Evolutionary conservation across 2,888 invertebrate species (phyloP), one percentile per base, ranked within the genome.

Genomic region (Tuta absoluta): DNA sequence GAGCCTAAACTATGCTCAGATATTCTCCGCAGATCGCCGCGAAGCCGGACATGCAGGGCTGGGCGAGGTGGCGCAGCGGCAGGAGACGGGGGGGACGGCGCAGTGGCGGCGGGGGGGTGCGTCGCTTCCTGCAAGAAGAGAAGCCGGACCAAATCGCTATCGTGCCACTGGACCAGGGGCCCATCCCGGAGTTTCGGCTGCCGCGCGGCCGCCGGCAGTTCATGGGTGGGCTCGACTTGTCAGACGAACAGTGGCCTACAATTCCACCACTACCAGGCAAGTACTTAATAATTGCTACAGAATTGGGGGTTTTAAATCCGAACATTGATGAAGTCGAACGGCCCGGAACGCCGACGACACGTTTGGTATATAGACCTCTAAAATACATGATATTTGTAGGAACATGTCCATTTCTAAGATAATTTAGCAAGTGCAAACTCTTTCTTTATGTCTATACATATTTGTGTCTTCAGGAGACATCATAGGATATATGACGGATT

Each of bases 191-290:
- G 70, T 78, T 87, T 69, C 77, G 77, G 0, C 79, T 88, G 67
- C 83, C 87, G 21, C 67, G 66, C 59, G 65, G 72, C 21, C 77
- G 85, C 14, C 73, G 85, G 10, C 88, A 86, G 75, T 86, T 85
- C 74, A 85, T 82, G 81, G 71, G 67, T 17, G 71, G 66, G 38
- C 51, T 56, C 56, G 12, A 17, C 5, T 4, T 10, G n/a, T 19
- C 19, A 5, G 48, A 33, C 33, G 33, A 28, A 28, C 3, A 45
- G 45, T n/a, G 8, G 2, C 45, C 45, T 1, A 72, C 69, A 28
- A 60, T 57, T 19, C 70, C 48, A 3, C 69, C 66, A n/a, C 56
- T 28, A 8, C 23, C 28, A 28, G 5, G 28, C 5, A 5, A 28
- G 28, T 28, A 28, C n/a, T n/a, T n/a, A n/a, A n/a, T n/a, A n/a